phyloP scores from a whole-genome alignment of 2,888 invertebrate genomes.

The Caenorhabditis sinica region DNA sequence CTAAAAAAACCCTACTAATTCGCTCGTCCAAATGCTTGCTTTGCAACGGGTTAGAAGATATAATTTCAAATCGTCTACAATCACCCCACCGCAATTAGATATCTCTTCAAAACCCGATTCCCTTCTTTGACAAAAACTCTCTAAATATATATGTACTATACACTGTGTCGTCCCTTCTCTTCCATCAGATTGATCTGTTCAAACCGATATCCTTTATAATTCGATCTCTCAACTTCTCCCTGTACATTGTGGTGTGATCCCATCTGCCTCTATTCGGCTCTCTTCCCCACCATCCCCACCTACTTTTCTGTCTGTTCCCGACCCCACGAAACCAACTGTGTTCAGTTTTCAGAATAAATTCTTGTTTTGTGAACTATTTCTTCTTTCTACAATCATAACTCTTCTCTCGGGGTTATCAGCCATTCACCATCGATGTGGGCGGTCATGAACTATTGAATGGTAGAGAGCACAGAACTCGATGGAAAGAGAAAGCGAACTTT shows the following conservation, averaged over 20 bases:
- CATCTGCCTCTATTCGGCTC: background rate
- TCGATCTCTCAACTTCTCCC: constrained; percentile 37
- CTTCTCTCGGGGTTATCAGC: constrained; percentile 24
- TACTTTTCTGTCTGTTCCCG: constrained; percentile 4
- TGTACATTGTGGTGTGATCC: constrained; percentile 46
- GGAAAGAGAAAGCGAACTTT: constrained; percentile 20
- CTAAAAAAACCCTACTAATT: constrained; percentile 12
- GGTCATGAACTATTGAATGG: constrained; percentile 16
- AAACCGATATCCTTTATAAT: constrained; percentile 28
- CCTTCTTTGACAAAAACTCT: background rate
- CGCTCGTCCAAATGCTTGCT: background rate
- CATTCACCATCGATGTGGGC: constrained; percentile 33
- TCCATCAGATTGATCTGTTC: constrained; percentile 47
- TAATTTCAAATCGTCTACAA: constrained; percentile 17
- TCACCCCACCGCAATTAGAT: constrained; percentile 7
- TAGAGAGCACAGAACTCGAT: background rate
- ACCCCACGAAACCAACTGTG: constrained; percentile 11
- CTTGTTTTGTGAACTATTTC: constrained; percentile 17
- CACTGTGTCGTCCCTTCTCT: constrained; percentile 10
- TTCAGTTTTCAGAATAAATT: constrained; percentile 26
- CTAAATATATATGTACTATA: constrained; percentile 32
- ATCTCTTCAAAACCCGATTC: constrained; percentile 23
- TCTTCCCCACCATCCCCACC: background rate
- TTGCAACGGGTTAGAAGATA: constrained; percentile 52
- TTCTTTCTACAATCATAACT: background rate